A percentile compares a stretch with the other conserved stretches of the same genome.
Conservation (phyloP, 2,113 vertebrate genomes). For the Puntigrus tetrazona region DNA sequence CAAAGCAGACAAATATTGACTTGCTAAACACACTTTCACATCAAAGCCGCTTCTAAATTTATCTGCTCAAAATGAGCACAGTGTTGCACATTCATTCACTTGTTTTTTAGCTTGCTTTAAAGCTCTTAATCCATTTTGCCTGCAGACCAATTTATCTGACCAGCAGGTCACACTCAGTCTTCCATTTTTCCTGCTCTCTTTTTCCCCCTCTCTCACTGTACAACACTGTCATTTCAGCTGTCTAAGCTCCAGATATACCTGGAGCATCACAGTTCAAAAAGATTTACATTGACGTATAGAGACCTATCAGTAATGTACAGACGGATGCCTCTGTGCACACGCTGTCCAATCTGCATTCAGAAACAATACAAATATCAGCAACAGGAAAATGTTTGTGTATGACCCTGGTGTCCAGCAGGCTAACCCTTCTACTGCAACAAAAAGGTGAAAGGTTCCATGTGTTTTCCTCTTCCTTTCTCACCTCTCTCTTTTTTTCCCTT, state of each 20-base stretch:
- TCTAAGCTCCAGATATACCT: conserved; percentile 63
- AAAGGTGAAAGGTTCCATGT: conserved; percentile 73
- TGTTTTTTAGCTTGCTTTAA: conserved; percentile 57
- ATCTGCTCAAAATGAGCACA: conserved; percentile 68
- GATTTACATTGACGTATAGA: background rate
- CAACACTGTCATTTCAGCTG: conserved; percentile 65
- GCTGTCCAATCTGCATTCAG: conserved; percentile 33
- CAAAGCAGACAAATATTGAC: conserved; percentile 79
- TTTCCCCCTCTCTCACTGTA: conserved; percentile 53
- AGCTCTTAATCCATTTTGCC: conserved; percentile 73
- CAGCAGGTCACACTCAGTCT: conserved; percentile 32
- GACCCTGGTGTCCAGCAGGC: conserved; percentile 24
- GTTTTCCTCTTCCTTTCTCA: conserved; percentile 62
- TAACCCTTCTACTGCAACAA: conserved; percentile 36
- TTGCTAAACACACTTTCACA: conserved; percentile 64
- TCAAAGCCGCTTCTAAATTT: conserved; percentile 62
- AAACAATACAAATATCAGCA: conserved; percentile 60
- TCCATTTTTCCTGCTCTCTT: background rate
- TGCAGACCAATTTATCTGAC: conserved; percentile 73
- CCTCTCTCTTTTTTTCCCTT: conserved; percentile 29
- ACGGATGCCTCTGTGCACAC: background rate
- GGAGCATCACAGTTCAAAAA: conserved; percentile 66
- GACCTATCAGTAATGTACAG: background rate
- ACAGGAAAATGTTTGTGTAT: conserved; percentile 22
- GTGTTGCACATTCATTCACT: conserved; percentile 66